A percentile compares a stretch with the other conserved stretches of the same genome.
phyloP scores from a whole-genome alignment of 1,140 invertebrate genomes.

The Diploscapter pachys region DNA sequence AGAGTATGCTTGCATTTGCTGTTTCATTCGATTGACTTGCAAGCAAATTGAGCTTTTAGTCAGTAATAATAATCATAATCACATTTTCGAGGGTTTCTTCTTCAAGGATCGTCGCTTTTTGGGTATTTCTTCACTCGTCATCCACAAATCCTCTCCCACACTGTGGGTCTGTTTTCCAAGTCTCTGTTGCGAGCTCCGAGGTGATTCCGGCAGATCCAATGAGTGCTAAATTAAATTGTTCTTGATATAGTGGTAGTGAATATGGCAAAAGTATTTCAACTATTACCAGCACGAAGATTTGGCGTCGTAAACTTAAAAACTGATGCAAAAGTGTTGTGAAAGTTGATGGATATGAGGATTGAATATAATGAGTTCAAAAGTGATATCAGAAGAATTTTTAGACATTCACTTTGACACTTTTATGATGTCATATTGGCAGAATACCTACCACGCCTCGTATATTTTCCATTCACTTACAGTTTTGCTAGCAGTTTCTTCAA shows the following conservation, averaged over 20 bases:
- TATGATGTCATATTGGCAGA: too few relatives aligned
- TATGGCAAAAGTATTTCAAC: background rate
- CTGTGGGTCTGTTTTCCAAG: constrained; percentile 9
- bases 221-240: constrained; percentile 13
- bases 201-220: constrained; percentile 10
- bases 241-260: background rate
- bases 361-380: too few relatives aligned
- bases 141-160: constrained; percentile 15
- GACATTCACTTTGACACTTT: too few relatives aligned
- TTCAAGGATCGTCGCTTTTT: constrained; percentile 17
- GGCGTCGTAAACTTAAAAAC: constrained; percentile 9
- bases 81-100: constrained; percentile 9
- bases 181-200: constrained; percentile 5
- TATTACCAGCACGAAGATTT: constrained; percentile 4
- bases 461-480: too few relatives aligned
- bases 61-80: too few relatives aligned
- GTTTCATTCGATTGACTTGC: too few relatives aligned
- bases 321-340: constrained; percentile 6
- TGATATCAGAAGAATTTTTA: too few relatives aligned
- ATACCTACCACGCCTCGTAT: too few relatives aligned
- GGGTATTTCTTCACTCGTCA: constrained; percentile 11
- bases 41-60: too few relatives aligned
- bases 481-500: too few relatives aligned
- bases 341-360: too few relatives aligned
- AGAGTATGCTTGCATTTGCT: too few relatives aligned